Evolutionary conservation across 2,888 invertebrate genomes (phyloP), one percentile per base, ranked within the genome.

Genomic region (Leptopilina myrica): DNA sequence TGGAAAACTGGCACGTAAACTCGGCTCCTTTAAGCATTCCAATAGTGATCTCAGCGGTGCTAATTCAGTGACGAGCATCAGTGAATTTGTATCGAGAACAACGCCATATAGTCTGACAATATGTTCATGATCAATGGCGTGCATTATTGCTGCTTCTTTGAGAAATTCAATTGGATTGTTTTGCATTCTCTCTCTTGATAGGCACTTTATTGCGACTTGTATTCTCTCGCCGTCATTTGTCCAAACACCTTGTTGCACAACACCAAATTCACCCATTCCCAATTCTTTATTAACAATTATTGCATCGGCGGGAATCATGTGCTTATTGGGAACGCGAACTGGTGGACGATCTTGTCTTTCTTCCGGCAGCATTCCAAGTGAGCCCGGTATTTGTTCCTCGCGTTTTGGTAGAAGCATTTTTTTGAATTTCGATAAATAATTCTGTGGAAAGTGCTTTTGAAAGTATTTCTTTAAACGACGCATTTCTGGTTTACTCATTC

Each of bases 131-230:
- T 98, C 98, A 87, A 99, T 98, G 83, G 97, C 96, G 92, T 99
- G 98, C 99, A 99, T 99, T 84, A 99, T 98, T 12, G 98, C 98
- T 0, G 99, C 99, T 92, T 99, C 99, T 92, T 99, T 99, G 76
- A 99, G 93, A 92, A 99, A 99, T 92, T 99, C 98, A 83, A 98
- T 96, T 0, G 98, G 98, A 92, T 98, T 98, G 85, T 97, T 97
- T 87, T 98, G 97, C 96, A 99, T 97, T 79, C 98, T 94, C 90
- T 99, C 98, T 83, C 98, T 95, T 65, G 97, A 97, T 78, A 99
- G 93, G 91, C 98, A 98, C 93, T 99, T 99, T 85, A 99, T 97
- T 15, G 99, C 99, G 79, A 99, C 99, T 94, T 97, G 97, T 86
- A 97, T 95, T 92, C 98, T 94, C 92, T 98, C 97, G 79, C 96